These are phyloP conservation scores for Panulirus ornatus DNA, from an alignment of 1,140 invertebrate genomes.

Conservation along the genomic window DNA sequence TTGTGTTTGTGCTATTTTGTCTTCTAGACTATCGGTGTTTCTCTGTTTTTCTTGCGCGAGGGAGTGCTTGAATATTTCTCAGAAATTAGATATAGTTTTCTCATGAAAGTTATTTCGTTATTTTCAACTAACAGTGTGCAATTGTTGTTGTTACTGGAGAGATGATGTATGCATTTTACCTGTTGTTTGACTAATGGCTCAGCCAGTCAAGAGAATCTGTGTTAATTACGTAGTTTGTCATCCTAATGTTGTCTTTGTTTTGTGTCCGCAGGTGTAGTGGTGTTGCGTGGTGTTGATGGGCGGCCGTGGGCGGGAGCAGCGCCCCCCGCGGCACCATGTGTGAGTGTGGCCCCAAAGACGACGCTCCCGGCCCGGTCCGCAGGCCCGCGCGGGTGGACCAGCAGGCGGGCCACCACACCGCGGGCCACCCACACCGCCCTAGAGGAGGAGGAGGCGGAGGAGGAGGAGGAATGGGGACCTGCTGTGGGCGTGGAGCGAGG, in stretches of 20 bases:
- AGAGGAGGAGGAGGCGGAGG: constrained; percentile 41
- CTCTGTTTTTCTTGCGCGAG: too few relatives aligned
- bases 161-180: not conserved
- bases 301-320: constrained; percentile 66
- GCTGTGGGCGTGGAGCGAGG: constrained; percentile 32
- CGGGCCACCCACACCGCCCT: constrained; percentile 61
- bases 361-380: constrained; percentile 68
- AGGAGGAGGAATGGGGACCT: constrained; percentile 42
- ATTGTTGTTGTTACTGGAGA: too few relatives aligned
- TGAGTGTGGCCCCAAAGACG: constrained; percentile 58
- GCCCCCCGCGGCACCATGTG: constrained; percentile 71
- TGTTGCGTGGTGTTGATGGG: constrained; percentile 64
- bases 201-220: not conserved
- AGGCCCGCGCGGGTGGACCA: constrained; percentile 68
- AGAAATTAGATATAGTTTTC: too few relatives aligned
- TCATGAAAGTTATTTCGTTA: too few relatives aligned
- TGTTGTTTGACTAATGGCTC: not conserved
- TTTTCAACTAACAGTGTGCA: too few relatives aligned
- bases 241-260: constrained; percentile 26
- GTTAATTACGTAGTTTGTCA: constrained; percentile 1
- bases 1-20: too few relatives aligned
- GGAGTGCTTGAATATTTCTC: too few relatives aligned
- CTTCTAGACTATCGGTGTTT: too few relatives aligned
- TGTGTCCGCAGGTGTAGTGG: constrained; percentile 7
- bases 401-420: constrained; percentile 54